A percentile compares a stretch with the other conserved stretches of the same genome.
Evolutionary conservation across 1,140 invertebrate genomes (phyloP).

Genomic region (Lineus longissimus): DNA sequence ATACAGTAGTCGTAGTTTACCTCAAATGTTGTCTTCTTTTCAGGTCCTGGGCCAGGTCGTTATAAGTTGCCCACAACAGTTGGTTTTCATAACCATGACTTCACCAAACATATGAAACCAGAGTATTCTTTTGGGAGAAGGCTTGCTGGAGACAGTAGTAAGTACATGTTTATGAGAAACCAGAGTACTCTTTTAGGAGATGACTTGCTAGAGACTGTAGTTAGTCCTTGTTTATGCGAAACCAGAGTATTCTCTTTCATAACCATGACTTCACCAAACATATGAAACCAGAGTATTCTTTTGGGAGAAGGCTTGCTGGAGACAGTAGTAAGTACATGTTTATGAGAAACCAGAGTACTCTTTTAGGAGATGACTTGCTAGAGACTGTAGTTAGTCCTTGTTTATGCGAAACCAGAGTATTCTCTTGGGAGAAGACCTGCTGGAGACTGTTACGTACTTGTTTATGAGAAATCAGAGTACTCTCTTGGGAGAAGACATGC

Average conservation of each 20-base stretch:
- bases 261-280: conserved; percentile 32
- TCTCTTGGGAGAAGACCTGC: conserved; percentile 25
- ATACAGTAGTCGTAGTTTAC: no score
- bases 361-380: neutral
- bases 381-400: no score
- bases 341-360: neutral
- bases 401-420: no score
- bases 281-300: conserved; percentile 31
- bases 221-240: no score
- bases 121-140: conserved; percentile 34
- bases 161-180: neutral
- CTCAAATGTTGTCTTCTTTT: no score
- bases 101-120: conserved; percentile 29
- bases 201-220: neutral
- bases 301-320: conserved; percentile 31
- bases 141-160: no score
- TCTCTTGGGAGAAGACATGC: conserved; percentile 33
- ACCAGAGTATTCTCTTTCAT: conserved; percentile 4
- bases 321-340: conserved; percentile 1
- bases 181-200: neutral
- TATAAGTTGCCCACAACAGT: conserved; percentile 30
- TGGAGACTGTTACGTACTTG: conserved; percentile 1
- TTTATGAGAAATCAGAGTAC: conserved; percentile 26
- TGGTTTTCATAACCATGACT: conserved; percentile 31
- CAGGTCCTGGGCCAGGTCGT: conserved; percentile 37